Conservation (phyloP, 1,140 invertebrate genomes). For the Dysdera silvatica region DNA sequence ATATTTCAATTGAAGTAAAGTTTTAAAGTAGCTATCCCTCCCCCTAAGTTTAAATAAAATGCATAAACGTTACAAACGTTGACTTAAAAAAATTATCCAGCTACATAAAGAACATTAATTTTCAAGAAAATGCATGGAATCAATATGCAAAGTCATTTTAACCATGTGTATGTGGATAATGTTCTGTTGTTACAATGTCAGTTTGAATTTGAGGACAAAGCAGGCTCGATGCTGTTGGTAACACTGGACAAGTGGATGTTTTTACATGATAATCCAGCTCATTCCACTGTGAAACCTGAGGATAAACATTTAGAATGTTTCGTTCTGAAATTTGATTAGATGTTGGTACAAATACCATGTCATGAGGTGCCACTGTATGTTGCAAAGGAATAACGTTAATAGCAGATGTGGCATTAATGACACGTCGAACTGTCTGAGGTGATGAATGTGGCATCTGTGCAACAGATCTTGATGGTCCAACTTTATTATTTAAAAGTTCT, state of each 20-base stretch:
- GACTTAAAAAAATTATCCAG: too few species aligned
- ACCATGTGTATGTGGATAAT: conserved; percentile 9
- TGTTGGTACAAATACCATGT: not conserved
- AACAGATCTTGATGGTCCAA: not conserved
- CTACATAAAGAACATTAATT: too few species aligned
- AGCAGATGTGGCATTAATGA: conserved; percentile 23
- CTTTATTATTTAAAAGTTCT: conserved; percentile 12
- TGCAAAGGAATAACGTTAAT: conserved; percentile 10
- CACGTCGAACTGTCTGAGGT: conserved; percentile 15
- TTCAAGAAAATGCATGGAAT: not conserved
- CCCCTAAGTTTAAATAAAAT: too few species aligned
- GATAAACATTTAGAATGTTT: conserved; percentile 1
- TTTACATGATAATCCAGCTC: too few species aligned
- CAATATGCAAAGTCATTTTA: conserved; percentile 6
- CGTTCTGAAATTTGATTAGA: not conserved
- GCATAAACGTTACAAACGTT: too few species aligned
- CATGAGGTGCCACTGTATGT: conserved; percentile 4
- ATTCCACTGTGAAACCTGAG: conserved; percentile 16
- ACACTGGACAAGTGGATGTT: too few species aligned
- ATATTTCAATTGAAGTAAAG: too few species aligned
- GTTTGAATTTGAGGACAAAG: conserved; percentile 9
- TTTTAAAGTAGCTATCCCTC: too few species aligned
- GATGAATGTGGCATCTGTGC: conserved; percentile 12
- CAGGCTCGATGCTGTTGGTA: too few species aligned
- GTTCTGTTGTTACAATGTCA: conserved; percentile 12